Evolutionary conservation across 2,888 invertebrate genomes (phyloP), one percentile per base, ranked within the genome.

Genomic region (Dichetophora obliterata): DNA sequence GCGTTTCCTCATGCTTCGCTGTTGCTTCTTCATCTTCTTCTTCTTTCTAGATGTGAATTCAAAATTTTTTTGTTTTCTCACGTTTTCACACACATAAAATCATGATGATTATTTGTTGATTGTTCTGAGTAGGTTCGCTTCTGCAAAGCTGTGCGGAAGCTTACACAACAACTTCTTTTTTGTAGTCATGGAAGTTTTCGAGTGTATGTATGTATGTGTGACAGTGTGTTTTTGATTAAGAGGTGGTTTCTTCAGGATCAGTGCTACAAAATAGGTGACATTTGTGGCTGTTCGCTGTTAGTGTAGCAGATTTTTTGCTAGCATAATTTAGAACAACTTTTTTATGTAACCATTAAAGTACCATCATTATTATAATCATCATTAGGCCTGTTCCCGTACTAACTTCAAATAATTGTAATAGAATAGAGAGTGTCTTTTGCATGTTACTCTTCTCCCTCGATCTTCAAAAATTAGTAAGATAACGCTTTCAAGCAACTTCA

Each of bases 51-150:
- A 37, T 37, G 6, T 37, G 37, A 37, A n/a, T 37, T 37, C 37
- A 5, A 8, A 22, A 11, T 11, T 50, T 59, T 37, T 61, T 22
- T 24, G 8, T 5, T 14, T 72, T 57, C 37, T 11, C 11, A 0
- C 37, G 11, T 9, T 54, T 54, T 31, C 69, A 34, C 69, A 69
- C 69, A 31, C 54, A 50, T 69, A 52, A 54, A 43, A 54, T 22
- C 57, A 54, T 19, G 70, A 22, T 19, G 54, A 16, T 19, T 5
- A 57, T 16, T 22, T 50, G 66, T 66, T 14, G 66, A 6, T 43
- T 11, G 34, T 19, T 43, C 65, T 48, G 22, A 27, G 50, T 22
- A 4, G 50, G n/a, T 69, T 31, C 1, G 11, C 50, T 50, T 50
- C 27, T 8, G 59, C 24, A 6, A 6, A 59, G 27, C 27, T 69